A percentile compares a stretch with the other conserved stretches of the same genome.
These are phyloP conservation scores for Cardiocondyla obscurior DNA, from an alignment of 1,140 invertebrate species.

Conservation along the genomic window DNA sequence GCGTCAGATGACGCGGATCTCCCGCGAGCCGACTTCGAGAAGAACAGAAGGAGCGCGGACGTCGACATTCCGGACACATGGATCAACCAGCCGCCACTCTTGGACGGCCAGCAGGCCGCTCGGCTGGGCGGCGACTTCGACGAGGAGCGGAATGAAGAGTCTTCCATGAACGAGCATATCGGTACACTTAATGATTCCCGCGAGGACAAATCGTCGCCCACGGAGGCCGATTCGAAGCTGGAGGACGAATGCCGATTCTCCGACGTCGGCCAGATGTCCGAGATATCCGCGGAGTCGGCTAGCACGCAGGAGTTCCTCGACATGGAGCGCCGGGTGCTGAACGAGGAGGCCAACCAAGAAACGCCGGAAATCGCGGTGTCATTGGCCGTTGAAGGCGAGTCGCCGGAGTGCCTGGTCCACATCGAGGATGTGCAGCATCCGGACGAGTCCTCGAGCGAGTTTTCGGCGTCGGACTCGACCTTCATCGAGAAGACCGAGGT, in stretches of 20 bases:
- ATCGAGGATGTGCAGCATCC: slow-evolving; percentile 54
- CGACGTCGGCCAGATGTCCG: slow-evolving; percentile 49
- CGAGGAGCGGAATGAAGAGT: not conserved
- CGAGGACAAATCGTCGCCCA: not conserved
- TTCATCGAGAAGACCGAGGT: slow-evolving; percentile 66
- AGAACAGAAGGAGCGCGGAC: not conserved
- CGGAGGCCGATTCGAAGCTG: not conserved
- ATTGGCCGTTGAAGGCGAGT: slow-evolving; percentile 48
- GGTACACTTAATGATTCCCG: not conserved
- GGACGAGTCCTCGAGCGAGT: slow-evolving; percentile 62
- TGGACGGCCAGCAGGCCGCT: slow-evolving; percentile 23
- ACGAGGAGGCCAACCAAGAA: slow-evolving; percentile 41
- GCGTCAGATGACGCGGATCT: not conserved
- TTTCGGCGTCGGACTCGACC: slow-evolving; percentile 59
- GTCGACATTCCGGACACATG: not conserved
- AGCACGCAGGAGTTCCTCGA: slow-evolving; percentile 65
- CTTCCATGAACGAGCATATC: slow-evolving; percentile 15
- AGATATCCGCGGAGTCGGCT: slow-evolving; percentile 19
- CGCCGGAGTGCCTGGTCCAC: slow-evolving; percentile 8
- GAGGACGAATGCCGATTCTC: not conserved
- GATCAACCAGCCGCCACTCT: not conserved
- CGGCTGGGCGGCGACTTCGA: slow-evolving; percentile 68
- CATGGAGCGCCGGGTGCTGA: slow-evolving; percentile 58
- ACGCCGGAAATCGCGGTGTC: not conserved
- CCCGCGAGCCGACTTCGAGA: not conserved